Evolutionary conservation across 2,797 vertebrate species (phyloP).

Genomic region (Ptychobarbus kaznakovi): DNA sequence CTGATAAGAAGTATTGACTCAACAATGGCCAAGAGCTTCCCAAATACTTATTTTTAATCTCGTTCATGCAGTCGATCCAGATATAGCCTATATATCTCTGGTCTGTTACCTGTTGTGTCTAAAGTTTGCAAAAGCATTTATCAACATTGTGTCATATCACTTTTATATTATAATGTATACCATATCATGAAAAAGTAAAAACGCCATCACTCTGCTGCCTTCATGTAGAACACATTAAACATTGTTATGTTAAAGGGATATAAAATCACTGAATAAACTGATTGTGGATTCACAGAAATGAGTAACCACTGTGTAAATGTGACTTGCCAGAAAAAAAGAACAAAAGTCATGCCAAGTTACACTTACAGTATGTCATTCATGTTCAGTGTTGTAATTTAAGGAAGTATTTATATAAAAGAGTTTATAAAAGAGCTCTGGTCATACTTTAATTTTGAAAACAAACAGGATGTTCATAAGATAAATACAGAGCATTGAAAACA

Average conservation of each 20-base stretch:
- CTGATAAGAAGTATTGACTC: background rate
- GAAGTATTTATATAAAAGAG: background rate
- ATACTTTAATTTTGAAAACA: background rate
- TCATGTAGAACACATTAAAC: conserved; percentile 53
- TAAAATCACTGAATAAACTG: conserved; percentile 34
- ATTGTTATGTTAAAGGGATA: conserved; percentile 4
- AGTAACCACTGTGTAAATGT: background rate
- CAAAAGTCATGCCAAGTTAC: background rate
- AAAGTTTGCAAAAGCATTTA: conserved; percentile 50
- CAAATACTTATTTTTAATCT: conserved; percentile 31
- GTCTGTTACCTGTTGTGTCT: conserved; percentile 54
- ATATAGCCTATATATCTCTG: conserved; percentile 41
- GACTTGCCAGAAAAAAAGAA: background rate
- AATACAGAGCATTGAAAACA: background rate
- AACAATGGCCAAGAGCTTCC: conserved; percentile 31
- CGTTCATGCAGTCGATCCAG: conserved; percentile 1
- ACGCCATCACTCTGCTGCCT: conserved; percentile 54
- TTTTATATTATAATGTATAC: conserved; percentile 50
- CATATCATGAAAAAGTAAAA: conserved; percentile 33
- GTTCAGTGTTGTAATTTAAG: background rate
- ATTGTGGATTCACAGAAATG: conserved; percentile 9
- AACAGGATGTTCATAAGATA: background rate
- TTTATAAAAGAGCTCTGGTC: background rate
- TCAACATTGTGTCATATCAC: conserved; percentile 30
- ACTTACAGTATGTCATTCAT: background rate